These are phyloP conservation scores for Plectropomus leopardus DNA, from an alignment of 2,113 vertebrate species.

Conservation along the genomic window DNA sequence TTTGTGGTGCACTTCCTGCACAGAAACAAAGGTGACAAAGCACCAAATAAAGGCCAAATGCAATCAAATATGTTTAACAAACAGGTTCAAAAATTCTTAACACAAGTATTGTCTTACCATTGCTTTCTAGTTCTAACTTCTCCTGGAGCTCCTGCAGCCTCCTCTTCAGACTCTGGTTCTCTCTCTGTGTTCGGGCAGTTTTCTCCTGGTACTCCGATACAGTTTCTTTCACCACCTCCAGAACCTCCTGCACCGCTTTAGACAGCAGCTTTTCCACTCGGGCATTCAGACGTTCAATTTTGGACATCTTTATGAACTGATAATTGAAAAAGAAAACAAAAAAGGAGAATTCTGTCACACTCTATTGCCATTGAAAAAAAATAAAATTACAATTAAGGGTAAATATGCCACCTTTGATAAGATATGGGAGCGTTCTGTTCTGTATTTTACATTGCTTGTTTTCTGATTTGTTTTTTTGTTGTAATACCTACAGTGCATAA, in stretches of 20 bases:
- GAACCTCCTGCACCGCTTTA: slow-evolving; percentile 76
- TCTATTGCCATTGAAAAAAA: no score
- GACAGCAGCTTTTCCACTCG: slow-evolving; percentile 78
- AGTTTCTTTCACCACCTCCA: slow-evolving; percentile 81
- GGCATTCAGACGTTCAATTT: slow-evolving; percentile 77
- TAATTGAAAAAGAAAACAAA: no score
- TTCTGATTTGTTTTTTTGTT: no score
- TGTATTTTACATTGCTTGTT: no score
- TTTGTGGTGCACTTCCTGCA: slow-evolving; percentile 29
- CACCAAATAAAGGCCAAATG: neutral
- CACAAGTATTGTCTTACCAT: slow-evolving; percentile 22
- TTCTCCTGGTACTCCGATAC: slow-evolving; percentile 81
- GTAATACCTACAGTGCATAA: no score
- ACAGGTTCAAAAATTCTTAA: neutral
- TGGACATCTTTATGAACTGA: slow-evolving; percentile 72
- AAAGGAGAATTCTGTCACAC: no score
- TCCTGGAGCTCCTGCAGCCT: slow-evolving; percentile 74
- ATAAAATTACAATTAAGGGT: no score
- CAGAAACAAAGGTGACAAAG: neutral
- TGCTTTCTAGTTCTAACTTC: slow-evolving; percentile 25
- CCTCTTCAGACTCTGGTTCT: slow-evolving; percentile 78
- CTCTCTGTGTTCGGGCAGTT: slow-evolving; percentile 78
- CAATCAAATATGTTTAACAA: neutral
- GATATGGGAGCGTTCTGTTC: no score
- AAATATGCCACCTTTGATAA: no score